Conservation (phyloP, 92 coral and sea anemone species). For the Epizoanthus illoricatus region DNA sequence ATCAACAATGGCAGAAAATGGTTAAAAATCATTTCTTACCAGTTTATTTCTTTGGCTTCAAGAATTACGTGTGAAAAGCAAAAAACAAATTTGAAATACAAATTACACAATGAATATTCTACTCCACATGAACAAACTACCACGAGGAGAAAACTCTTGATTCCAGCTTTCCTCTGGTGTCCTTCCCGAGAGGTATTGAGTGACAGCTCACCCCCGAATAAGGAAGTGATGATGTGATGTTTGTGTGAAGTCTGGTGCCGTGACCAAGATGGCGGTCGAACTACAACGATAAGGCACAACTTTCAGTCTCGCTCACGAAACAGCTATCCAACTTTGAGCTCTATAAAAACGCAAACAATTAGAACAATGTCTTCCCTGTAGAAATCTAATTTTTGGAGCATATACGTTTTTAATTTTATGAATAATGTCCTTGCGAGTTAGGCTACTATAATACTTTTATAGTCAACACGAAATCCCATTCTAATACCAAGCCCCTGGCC, state of each 20-base stretch:
- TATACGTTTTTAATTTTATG: background rate
- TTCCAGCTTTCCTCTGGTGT: conserved; percentile 13
- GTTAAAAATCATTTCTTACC: conserved; percentile 2
- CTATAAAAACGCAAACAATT: background rate
- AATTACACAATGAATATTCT: background rate
- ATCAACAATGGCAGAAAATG: background rate
- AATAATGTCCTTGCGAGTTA: background rate
- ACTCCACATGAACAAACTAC: background rate
- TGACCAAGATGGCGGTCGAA: conserved; percentile 15
- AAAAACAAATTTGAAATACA: background rate
- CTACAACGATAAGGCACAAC: background rate
- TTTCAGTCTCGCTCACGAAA: background rate
- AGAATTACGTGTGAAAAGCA: background rate
- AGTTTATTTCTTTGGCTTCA: conserved; percentile 2
- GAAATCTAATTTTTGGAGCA: background rate
- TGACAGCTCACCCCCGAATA: conserved; percentile 20
- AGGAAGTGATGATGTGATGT: background rate
- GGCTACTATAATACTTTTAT: conserved; percentile 7
- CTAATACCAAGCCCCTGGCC: conserved; percentile 17
- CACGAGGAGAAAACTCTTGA: conserved; percentile 4
- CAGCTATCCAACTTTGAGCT: no score
- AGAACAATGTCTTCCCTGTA: background rate
- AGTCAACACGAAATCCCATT: background rate
- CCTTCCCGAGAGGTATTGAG: conserved; percentile 10
- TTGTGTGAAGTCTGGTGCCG: conserved; percentile 7